These are phyloP conservation scores for Nemotelus pantherinus DNA, from an alignment of 2,888 invertebrate genomes.

Conservation along the genomic window DNA sequence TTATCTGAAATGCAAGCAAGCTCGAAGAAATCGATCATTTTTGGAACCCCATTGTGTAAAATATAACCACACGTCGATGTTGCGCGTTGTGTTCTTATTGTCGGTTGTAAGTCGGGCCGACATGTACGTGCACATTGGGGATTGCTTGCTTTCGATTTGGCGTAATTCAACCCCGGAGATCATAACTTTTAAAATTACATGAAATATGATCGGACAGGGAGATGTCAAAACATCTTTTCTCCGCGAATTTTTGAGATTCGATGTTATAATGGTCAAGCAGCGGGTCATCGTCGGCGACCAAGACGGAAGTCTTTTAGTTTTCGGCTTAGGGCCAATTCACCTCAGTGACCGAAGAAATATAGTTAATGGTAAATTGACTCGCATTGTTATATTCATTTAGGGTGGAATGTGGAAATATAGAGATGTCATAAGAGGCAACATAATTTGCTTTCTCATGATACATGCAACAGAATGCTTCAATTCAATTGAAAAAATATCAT, in stretches of 20 bases:
- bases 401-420: too few relatives aligned
- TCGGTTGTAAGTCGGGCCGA: not conserved
- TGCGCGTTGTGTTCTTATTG: conserved; percentile 9
- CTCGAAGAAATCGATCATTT: conserved; percentile 35
- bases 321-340: not conserved
- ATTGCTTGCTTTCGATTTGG: conserved; percentile 33
- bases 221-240: conserved; percentile 38
- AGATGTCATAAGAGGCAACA: too few relatives aligned
- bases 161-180: conserved; percentile 35
- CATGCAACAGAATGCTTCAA: too few relatives aligned
- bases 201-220: conserved; percentile 43
- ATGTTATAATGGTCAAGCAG: conserved; percentile 31
- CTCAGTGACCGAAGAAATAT: too few relatives aligned
- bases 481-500: too few relatives aligned
- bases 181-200: conserved; percentile 42
- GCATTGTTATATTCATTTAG: too few relatives aligned
- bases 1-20: conserved; percentile 31
- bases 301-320: conserved; percentile 37
- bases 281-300: conserved; percentile 17
- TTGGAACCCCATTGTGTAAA: conserved; percentile 45
- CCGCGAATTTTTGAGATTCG: conserved; percentile 25
- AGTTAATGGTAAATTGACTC: too few relatives aligned
- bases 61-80: conserved; percentile 37
- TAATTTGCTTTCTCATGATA: too few relatives aligned
- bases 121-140: not conserved